Conservation (phyloP, 2,797 vertebrate genomes). For the Sebastes melanostomus region DNA sequence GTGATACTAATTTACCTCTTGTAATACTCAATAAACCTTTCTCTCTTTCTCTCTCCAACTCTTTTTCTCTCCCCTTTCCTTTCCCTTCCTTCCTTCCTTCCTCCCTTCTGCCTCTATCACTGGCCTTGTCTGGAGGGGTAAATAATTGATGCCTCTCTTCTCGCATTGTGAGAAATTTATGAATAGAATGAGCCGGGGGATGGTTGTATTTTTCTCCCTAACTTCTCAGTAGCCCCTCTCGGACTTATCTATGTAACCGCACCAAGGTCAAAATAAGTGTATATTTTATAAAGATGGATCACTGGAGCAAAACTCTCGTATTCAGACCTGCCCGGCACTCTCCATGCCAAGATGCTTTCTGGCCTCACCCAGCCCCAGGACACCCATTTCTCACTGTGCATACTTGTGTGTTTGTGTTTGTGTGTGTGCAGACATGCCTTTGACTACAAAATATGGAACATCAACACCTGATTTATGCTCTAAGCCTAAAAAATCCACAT, state of each 20-base stretch:
- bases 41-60: neutral
- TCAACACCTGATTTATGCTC: constrained; percentile 57
- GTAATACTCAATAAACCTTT: constrained; percentile 3
- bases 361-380: constrained; percentile 45
- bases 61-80: neutral
- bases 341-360: constrained; percentile 45
- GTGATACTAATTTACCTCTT: constrained; percentile 25
- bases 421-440: constrained; percentile 23
- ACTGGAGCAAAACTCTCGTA: constrained; percentile 51
- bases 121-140: constrained; percentile 72
- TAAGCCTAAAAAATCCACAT: constrained; percentile 33
- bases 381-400: constrained; percentile 54
- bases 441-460: constrained; percentile 48
- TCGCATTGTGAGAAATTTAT: constrained; percentile 79
- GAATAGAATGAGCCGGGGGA: constrained; percentile 59
- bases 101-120: constrained; percentile 31
- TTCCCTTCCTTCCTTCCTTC: neutral
- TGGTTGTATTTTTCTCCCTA: constrained; percentile 71
- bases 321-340: constrained; percentile 51
- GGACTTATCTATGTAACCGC: constrained; percentile 74
- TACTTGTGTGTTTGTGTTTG: constrained; percentile 33
- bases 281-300: constrained; percentile 80
- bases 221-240: constrained; percentile 64
- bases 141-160: constrained; percentile 79
- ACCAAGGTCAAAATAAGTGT: constrained; percentile 81